These are phyloP conservation scores for Thamnaconus septentrionalis DNA, from an alignment of 2,113 vertebrate genomes.

Conservation along the genomic window DNA sequence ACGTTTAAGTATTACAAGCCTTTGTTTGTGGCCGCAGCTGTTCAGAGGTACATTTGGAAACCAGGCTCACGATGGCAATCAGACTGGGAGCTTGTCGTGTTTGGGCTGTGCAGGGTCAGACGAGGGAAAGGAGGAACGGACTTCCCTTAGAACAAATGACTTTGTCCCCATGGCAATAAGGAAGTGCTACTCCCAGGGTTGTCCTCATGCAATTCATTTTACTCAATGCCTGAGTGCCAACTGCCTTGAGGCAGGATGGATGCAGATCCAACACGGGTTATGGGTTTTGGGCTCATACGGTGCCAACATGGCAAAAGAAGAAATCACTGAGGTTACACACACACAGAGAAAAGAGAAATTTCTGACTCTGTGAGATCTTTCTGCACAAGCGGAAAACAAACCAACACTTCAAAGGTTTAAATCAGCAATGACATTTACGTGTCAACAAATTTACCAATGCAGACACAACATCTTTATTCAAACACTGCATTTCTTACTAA, in stretches of 20 bases:
- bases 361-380: too few relatives aligned
- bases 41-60: constrained; percentile 9
- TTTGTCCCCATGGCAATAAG: constrained; percentile 32
- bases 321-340: constrained; percentile 13
- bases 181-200: constrained; percentile 31
- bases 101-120: constrained; percentile 40
- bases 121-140: constrained; percentile 30
- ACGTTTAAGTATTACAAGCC: too few relatives aligned
- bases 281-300: constrained; percentile 27
- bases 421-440: too few relatives aligned
- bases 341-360: not conserved
- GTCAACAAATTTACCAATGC: too few relatives aligned
- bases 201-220: constrained; percentile 42
- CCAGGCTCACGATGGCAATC: constrained; percentile 15
- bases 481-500: too few relatives aligned
- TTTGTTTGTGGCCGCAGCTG: too few relatives aligned
- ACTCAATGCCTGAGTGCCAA: constrained; percentile 50
- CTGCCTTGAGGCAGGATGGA: constrained; percentile 45
- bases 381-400: too few relatives aligned
- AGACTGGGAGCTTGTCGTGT: constrained; percentile 6
- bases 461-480: too few relatives aligned
- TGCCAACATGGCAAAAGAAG: constrained; percentile 53
- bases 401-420: too few relatives aligned
- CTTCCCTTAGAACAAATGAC: constrained; percentile 49
- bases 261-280: constrained; percentile 42